These are phyloP conservation scores for Hoplodrina blanda DNA, from an alignment of 2,888 invertebrate species.

Conservation along the genomic window DNA sequence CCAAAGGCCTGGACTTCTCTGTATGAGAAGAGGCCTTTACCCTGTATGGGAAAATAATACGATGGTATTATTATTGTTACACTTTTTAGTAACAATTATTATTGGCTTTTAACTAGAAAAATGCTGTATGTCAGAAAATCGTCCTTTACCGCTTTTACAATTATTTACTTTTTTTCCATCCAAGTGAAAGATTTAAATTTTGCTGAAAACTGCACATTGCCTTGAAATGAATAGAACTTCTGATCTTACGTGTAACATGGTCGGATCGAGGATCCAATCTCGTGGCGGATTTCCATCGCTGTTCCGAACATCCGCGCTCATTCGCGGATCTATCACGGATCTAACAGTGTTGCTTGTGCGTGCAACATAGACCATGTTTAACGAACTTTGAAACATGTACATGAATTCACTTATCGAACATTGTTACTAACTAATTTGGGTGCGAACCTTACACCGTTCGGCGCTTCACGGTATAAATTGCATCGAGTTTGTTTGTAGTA, in stretches of 20 bases:
- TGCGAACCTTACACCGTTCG: conserved; percentile 23
- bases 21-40: no score
- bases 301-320: conserved; percentile 51
- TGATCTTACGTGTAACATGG: background rate
- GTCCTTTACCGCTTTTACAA: no score
- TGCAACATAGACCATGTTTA: conserved; percentile 35
- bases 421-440: conserved; percentile 44
- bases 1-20: no score
- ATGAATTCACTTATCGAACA: conserved; percentile 38
- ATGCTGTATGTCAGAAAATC: no score
- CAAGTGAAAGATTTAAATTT: background rate
- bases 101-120: no score
- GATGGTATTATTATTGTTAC: no score
- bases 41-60: no score
- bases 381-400: conserved; percentile 46
- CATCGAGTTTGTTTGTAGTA: conserved; percentile 18
- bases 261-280: conserved; percentile 53
- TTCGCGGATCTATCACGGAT: conserved; percentile 51
- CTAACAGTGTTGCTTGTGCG: conserved; percentile 58
- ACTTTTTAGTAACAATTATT: no score
- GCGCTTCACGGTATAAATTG: conserved; percentile 22
- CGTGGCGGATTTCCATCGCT: conserved; percentile 62
- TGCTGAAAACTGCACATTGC: background rate
- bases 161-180: background rate
- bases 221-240: conserved; percentile 13